These are phyloP conservation scores for Syngnathus floridae DNA, from an alignment of 2,113 vertebrate genomes.

Conservation along the genomic window DNA sequence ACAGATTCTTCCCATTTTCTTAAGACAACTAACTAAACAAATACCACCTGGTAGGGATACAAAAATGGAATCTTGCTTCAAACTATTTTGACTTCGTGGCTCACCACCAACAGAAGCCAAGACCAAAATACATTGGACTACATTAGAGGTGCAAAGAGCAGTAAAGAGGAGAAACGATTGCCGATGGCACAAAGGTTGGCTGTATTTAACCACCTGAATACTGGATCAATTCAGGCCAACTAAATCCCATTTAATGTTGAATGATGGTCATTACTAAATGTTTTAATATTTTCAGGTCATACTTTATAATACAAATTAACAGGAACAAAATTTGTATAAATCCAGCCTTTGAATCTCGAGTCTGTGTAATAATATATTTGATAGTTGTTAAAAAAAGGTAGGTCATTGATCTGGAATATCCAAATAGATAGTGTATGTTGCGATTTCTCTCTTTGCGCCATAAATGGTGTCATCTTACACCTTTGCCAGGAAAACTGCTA, in stretches of 20 bases:
- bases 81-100: not conserved
- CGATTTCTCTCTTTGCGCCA: slow-evolving; percentile 6
- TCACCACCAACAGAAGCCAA: not conserved
- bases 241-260: not conserved
- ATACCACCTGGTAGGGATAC: not conserved
- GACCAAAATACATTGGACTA: not conserved
- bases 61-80: not conserved
- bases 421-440: slow-evolving; percentile 7
- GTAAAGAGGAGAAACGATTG: not conserved
- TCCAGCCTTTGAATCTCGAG: not conserved
- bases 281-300: not conserved
- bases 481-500: slow-evolving; percentile 23
- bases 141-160: not conserved
- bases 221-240: not conserved
- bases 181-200: not conserved
- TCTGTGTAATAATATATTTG: not conserved
- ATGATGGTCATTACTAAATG: not conserved
- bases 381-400: not conserved
- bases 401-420: slow-evolving; percentile 7
- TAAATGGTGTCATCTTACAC: slow-evolving; percentile 25
- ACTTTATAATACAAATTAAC: too few relatives aligned
- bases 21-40: not conserved
- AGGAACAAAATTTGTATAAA: too few relatives aligned
- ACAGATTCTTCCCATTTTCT: too few relatives aligned
- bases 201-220: not conserved